phyloP scores from a whole-genome alignment of 2,797 vertebrate genomes.

The Rhabdomys pumilio region DNA sequence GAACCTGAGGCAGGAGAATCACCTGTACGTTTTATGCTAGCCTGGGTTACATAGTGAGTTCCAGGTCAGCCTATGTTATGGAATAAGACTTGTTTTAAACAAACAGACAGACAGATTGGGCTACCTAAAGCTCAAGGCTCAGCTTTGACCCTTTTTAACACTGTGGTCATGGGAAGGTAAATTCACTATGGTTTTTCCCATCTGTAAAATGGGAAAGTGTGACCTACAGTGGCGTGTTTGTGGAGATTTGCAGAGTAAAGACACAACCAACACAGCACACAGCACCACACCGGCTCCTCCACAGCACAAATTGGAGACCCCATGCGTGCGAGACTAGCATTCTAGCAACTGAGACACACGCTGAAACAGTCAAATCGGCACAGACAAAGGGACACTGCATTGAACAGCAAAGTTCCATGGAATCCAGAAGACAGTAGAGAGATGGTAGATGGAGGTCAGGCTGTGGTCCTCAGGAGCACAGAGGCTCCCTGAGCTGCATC shows the following conservation, averaged over 20 bases:
- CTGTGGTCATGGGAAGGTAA: neutral
- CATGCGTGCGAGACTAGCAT: neutral
- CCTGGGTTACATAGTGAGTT: neutral
- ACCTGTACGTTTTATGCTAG: neutral
- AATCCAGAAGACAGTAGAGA: neutral
- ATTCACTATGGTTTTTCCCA: neutral
- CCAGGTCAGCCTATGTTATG: neutral
- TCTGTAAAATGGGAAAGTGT: neutral
- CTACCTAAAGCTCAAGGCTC: neutral
- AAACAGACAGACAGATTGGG: neutral
- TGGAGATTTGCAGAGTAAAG: neutral
- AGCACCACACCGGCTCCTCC: neutral
- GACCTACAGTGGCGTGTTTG: neutral
- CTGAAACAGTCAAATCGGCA: neutral
- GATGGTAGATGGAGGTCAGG: neutral
- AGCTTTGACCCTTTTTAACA: neutral
- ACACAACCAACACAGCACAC: neutral
- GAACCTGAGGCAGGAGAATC: neutral
- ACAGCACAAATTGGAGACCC: neutral
- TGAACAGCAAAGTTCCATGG: neutral
- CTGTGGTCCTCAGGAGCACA: neutral
- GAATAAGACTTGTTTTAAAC: neutral
- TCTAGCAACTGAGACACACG: neutral
- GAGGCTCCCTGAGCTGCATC: neutral
- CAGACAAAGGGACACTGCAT: neutral